Evolutionary conservation across 1,140 invertebrate species (phyloP), one percentile per base, ranked within the genome.

Genomic region (Zaprionus taronus): DNA sequence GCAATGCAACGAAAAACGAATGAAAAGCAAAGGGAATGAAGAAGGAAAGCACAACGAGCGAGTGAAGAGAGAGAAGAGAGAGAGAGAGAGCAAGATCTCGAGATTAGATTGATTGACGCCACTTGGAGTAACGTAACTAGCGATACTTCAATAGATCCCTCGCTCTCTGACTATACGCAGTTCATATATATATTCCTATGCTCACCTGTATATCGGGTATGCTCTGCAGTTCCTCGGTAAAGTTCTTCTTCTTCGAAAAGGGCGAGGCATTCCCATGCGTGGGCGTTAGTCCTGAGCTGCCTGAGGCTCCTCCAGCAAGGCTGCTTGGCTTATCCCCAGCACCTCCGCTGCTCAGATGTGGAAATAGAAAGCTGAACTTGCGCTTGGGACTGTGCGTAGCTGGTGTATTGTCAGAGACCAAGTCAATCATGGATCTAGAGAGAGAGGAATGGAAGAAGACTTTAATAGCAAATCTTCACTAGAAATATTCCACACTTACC

Each of bases 301-400:
- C 65, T n/a, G 77, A 44, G 0, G 77, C 57, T 4, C 67, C 64
- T 4, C 76, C 82, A 2, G 31, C 56, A 4, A n/a, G n/a, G 1
- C 57, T 55, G 7, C 62, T 70, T 3, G 77, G 49, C 64, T 85
- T 91, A 26, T 91, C 86, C 1, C 61, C 55, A 44, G 71, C 66
- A 26, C 66, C 66, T 15, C 66, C 72, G 38, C 79, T 87, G 53
- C 83, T 83, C 9, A 92, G 69, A 61, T 93, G 79, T 60, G 96
- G 96, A 93, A 98, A 96, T 77, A 97, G 97, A 93, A 98, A 98
- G 77, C 96, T 96, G 87, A 98, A 97, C 93, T 98, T 98, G 77
- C 95, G 94, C 86, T 98, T 97, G 6, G 97, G 95, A 81, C 94
- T 97, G 55, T 96, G 95, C 15, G 95, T 95, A 15, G 96, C 96